Evolutionary conservation across 2,888 invertebrate genomes (phyloP).

Genomic region (Drosophila fungiperda): DNA sequence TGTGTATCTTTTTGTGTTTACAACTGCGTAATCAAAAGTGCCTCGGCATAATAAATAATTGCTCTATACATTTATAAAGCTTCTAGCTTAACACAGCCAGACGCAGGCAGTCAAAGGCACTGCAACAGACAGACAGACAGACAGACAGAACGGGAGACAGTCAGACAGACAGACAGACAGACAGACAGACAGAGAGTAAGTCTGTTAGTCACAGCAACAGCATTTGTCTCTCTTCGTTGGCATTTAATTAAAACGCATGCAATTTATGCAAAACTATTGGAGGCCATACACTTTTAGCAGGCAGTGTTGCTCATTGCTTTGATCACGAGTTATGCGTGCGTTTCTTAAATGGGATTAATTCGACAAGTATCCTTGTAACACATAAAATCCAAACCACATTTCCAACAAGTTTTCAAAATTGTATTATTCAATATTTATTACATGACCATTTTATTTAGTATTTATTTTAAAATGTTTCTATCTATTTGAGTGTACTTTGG

Average conservation of each 20-base stretch:
- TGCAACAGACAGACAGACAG: neutral
- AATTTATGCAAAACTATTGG: slow-evolving; percentile 41
- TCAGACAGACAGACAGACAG: neutral
- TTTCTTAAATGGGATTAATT: neutral
- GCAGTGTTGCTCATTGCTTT: neutral
- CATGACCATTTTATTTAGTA: neutral
- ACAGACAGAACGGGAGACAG: neutral
- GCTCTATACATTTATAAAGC: slow-evolving; percentile 43
- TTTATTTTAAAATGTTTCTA: neutral
- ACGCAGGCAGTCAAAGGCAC: slow-evolving; percentile 28
- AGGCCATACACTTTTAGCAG: slow-evolving; percentile 14
- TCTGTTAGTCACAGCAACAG: slow-evolving; percentile 20
- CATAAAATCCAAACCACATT: neutral
- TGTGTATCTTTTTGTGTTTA: neutral
- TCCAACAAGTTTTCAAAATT: neutral
- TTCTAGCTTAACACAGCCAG: slow-evolving; percentile 28
- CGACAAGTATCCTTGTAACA: neutral
- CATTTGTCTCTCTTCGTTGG: slow-evolving; percentile 57
- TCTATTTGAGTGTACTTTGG: neutral
- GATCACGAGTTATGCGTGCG: neutral
- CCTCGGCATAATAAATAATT: slow-evolving; percentile 64
- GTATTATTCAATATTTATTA: neutral
- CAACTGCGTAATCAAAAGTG: slow-evolving; percentile 45
- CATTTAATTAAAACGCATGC: slow-evolving; percentile 70
- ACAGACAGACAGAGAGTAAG: neutral